These are phyloP conservation scores for Cherax destructor DNA, from an alignment of 1,140 invertebrate genomes.

Conservation along the genomic window DNA sequence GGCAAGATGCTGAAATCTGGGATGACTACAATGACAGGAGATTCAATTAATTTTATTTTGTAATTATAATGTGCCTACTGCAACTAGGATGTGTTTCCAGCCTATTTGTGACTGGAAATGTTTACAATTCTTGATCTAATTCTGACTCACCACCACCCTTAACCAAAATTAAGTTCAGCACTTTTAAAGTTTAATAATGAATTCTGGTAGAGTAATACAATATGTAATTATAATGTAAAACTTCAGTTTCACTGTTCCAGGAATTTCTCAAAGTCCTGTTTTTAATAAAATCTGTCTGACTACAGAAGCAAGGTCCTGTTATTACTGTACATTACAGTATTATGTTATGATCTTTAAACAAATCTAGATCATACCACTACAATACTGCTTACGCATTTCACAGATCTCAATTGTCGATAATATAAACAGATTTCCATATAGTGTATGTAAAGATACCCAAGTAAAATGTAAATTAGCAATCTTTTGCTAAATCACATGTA, in stretches of 20 bases:
- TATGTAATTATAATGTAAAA: neutral
- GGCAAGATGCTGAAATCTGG: too few relatives aligned
- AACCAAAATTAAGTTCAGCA: neutral
- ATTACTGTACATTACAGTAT: constrained; percentile 4
- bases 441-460: neutral
- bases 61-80: too few relatives aligned
- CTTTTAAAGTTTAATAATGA: neutral
- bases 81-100: too few relatives aligned
- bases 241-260: neutral
- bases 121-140: too few relatives aligned
- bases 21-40: too few relatives aligned
- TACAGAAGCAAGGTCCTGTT: neutral
- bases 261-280: neutral
- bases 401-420: neutral
- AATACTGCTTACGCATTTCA: constrained; percentile 14
- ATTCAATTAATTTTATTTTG: too few relatives aligned
- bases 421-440: neutral
- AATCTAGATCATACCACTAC: constrained; percentile 61
- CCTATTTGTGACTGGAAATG: too few relatives aligned
- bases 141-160: too few relatives aligned
- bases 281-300: neutral
- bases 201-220: too few relatives aligned
- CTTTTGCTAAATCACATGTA: constrained; percentile 17
- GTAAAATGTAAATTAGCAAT: constrained; percentile 12
- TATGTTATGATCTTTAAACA: constrained; percentile 56